Evolutionary conservation across 23 tunicate species (phyloP).

Genomic region (Trididemnum nubilum): DNA sequence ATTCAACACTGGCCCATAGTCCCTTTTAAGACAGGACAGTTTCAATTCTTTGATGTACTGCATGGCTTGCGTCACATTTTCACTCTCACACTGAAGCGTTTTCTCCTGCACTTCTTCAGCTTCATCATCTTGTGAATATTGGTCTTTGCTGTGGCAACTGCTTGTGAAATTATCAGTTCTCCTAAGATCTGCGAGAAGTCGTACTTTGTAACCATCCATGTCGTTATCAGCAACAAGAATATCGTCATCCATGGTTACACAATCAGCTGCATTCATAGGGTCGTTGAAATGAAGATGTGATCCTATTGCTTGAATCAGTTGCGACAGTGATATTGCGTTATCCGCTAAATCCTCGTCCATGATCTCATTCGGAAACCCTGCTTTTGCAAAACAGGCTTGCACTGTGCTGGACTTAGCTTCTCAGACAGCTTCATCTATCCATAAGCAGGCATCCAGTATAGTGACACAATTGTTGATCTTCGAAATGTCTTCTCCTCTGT

Average conservation of each 20-base stretch:
- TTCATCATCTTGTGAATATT: too few species aligned
- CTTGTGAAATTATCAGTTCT: not conserved
- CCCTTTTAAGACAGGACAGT: not conserved
- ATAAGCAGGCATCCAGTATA: constrained; percentile 20
- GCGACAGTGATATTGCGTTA: constrained; percentile 7
- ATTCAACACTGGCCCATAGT: too few species aligned
- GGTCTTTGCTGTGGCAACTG: not conserved
- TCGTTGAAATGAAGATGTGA: not conserved
- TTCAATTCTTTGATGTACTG: too few species aligned
- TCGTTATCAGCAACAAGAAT: constrained; percentile 19
- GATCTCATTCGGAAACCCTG: constrained; percentile 18
- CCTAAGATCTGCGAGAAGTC: constrained; percentile 20
- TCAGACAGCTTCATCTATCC: constrained; percentile 5
- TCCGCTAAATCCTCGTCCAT: constrained; percentile 7
- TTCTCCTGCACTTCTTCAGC: too few species aligned
- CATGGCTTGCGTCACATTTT: not conserved
- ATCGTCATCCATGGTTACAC: not conserved
- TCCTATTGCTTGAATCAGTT: constrained; percentile 22
- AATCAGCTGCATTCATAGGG: constrained; percentile 12
- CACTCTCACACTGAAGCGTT: too few species aligned
- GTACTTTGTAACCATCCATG: constrained; percentile 3
- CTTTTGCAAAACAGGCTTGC: constrained; percentile 18
- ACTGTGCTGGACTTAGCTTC: too few species aligned
- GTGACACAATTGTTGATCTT: constrained; percentile 13
- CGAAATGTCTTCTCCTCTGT: constrained; percentile 15